Conservation (phyloP, 30 jellyfish, hydroid and myxozoan genomes). For the Nemopilema nomurai region DNA sequence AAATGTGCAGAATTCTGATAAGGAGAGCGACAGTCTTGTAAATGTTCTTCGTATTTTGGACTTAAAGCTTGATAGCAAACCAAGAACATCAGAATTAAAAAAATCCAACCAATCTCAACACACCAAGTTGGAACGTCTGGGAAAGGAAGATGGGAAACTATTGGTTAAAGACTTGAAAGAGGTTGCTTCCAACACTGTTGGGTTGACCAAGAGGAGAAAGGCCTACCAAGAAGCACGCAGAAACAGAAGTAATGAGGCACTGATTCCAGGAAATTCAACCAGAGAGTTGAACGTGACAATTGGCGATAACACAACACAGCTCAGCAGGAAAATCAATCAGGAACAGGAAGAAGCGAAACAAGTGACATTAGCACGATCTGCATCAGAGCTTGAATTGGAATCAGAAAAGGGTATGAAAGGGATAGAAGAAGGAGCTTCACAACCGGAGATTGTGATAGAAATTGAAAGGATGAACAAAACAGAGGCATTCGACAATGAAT, state of each 20-base stretch:
- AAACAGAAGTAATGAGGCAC: background rate
- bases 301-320: background rate
- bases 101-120: background rate
- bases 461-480: background rate
- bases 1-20: background rate
- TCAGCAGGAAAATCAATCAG: background rate
- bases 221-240: too few species aligned
- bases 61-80: background rate
- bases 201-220: background rate
- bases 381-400: background rate
- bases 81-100: background rate
- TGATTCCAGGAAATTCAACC: background rate
- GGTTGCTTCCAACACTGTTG: background rate
- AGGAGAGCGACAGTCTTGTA: background rate
- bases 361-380: background rate
- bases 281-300: background rate
- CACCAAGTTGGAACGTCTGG: background rate
- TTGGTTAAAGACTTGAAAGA: background rate
- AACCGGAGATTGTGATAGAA: background rate
- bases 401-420: background rate
- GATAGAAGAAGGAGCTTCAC: background rate
- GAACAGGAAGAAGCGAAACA: too few species aligned
- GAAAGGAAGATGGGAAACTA: background rate
- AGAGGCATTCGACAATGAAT: background rate
- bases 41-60: background rate